Percentiles rank a stretch among this genome's conserved stretches.
These are phyloP conservation scores for Lasaia peninsularis DNA, from an alignment of 1,140 invertebrate species.

Conservation along the genomic window DNA sequence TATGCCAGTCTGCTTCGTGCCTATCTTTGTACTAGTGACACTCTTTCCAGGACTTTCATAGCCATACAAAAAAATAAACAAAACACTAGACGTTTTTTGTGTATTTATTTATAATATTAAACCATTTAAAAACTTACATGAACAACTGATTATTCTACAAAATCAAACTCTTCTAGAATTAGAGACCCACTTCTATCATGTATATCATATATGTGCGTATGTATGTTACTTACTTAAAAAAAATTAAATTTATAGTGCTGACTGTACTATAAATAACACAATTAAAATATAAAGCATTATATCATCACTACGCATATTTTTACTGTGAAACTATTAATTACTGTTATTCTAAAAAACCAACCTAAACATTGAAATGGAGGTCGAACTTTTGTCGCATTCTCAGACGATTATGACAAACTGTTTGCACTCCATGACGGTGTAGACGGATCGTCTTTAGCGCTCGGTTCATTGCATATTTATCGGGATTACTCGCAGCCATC, in stretches of 20 bases:
- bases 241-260: neutral
- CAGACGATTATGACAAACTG: slow-evolving; percentile 34
- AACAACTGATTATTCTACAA: no score
- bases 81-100: no score
- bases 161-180: no score
- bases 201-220: neutral
- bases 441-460: slow-evolving; percentile 31
- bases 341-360: neutral
- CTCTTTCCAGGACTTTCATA: no score
- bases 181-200: neutral
- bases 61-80: no score
- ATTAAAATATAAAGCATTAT: neutral
- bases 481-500: slow-evolving; percentile 26
- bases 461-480: slow-evolving; percentile 37
- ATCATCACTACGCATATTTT: neutral
- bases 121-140: no score
- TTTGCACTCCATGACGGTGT: slow-evolving; percentile 25
- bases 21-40: no score
- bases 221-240: neutral
- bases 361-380: neutral
- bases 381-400: slow-evolving; percentile 19
- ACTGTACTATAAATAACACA: neutral
- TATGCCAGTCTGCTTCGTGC: no score
- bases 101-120: no score
- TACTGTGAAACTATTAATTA: neutral